A percentile compares a stretch with the other conserved stretches of the same genome.
Conservation (phyloP, 2,797 vertebrate genomes). For the Phrynocephalus vlangalii region DNA sequence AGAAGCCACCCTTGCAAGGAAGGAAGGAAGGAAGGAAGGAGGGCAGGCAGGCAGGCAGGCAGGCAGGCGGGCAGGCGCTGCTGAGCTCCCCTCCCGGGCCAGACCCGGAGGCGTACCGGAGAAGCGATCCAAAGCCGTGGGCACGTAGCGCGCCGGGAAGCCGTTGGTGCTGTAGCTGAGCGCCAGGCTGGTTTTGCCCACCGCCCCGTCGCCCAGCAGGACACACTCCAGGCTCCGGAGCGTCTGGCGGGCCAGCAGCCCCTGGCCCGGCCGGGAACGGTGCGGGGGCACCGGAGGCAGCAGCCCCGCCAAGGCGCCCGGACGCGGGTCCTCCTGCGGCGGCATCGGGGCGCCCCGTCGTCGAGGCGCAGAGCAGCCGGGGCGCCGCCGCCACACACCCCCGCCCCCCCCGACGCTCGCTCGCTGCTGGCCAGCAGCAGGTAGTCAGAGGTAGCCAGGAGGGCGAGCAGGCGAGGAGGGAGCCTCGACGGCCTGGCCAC, state of each 20-base stretch:
- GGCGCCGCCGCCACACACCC: not conserved
- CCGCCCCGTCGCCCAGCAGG: slow-evolving; percentile 86
- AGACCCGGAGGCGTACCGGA: slow-evolving; percentile 76
- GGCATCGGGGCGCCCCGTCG: slow-evolving; percentile 35
- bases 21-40: not conserved
- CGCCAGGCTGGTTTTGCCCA: slow-evolving; percentile 88
- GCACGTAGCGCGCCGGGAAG: slow-evolving; percentile 87
- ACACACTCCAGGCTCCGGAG: slow-evolving; percentile 86
- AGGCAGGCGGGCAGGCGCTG: no score
- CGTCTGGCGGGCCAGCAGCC: slow-evolving; percentile 53
- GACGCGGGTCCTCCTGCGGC: slow-evolving; percentile 50
- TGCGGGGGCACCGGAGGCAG: slow-evolving; percentile 35
- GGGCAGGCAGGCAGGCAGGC: no score
- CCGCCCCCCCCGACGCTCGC: not conserved
- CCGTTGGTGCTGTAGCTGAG: slow-evolving; percentile 89
- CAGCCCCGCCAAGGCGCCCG: not conserved
- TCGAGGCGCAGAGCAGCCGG: slow-evolving; percentile 25
- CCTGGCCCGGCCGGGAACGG: not conserved
- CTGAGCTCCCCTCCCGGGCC: not conserved
- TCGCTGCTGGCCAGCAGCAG: no score
- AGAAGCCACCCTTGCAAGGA: not conserved
- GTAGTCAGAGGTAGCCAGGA: not conserved
- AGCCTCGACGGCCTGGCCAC: slow-evolving; percentile 45
- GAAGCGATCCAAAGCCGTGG: slow-evolving; percentile 88
- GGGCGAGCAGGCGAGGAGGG: no score